Base-by-base conservation (phyloP, 2,888 invertebrate species). In the Platycheirus albimanus region DNA sequence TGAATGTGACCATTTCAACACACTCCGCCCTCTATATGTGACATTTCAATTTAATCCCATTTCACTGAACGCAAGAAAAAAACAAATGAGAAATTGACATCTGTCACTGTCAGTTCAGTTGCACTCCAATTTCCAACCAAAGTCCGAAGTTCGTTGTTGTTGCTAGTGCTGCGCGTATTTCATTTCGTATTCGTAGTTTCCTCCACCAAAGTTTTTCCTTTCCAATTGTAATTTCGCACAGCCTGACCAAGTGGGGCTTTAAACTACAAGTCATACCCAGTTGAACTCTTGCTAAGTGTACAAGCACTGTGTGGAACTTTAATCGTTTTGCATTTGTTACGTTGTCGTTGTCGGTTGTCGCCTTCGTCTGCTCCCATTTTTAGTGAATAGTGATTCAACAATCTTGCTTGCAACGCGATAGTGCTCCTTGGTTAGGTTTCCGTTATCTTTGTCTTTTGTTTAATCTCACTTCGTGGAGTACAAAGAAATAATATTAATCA, bases 131-230 rank as follows among this genome's bases (percentile, higher is more conserved):
- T 13, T 38, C 30, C 58, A 33, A 15, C 56, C 41, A 74, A 76
- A 80, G 80, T 80, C 80, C 80, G 70, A 80, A 80, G 80, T 80
- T 80, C 75, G 70, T 64, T n/a, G 69, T 75, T 19, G n/a, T n/a
- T n/a, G n/a, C n/a, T n/a, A n/a, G n/a, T n/a, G n/a, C n/a, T n/a
- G 24, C 56, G 30, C 69, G 24, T 36, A 70, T 70, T 75, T 64
- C 30, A 56, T 75, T 74, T 38, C n/a, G 41, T 45, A 30, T 75
- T 41, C 8, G 24, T 30, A 38, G 58, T 75, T 80, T 70, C 30
- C 63, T 43, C 20, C 20, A 38, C 41, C 43, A 64, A 74, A 69
- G 17, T 30, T 38, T 17, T 66, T 74, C 36, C 56, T 58, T 74
- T 63, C 64, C 64, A 69, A 75, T 80, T 70, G 56, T 80, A 19